Conservation (phyloP, 2,797 vertebrate species). For the Cryptoblepharus egeriae region DNA sequence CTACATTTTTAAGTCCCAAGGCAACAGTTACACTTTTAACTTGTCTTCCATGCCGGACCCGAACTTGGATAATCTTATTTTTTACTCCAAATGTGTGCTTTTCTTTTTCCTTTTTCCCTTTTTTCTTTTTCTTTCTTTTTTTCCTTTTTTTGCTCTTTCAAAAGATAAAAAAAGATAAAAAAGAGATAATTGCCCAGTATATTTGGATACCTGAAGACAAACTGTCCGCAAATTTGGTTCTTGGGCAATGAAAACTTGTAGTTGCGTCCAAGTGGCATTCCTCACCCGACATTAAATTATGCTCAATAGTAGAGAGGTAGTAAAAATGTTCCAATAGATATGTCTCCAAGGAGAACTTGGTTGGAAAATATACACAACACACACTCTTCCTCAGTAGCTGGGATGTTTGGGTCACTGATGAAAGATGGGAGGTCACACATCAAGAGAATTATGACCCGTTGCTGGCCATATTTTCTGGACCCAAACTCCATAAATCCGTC, state of each 20-base stretch:
- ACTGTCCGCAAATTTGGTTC: constrained; percentile 52
- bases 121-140: not conserved
- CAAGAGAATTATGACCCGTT: constrained; percentile 67
- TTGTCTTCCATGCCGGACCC: rapidly evolving
- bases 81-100: not conserved
- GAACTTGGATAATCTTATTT: constrained; percentile 28
- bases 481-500: constrained; percentile 72
- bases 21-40: constrained; percentile 56
- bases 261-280: constrained; percentile 61
- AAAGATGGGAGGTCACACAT: constrained; percentile 63
- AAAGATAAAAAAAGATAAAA: constrained; percentile 8
- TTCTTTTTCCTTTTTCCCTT: no score
- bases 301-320: constrained; percentile 66
- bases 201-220: constrained; percentile 51
- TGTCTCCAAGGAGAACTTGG: constrained; percentile 72
- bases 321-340: constrained; percentile 79
- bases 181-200: constrained; percentile 48
- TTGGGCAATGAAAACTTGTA: constrained; percentile 55
- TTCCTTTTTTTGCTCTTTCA: not conserved
- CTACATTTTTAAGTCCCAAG: constrained; percentile 60
- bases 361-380: constrained; percentile 31
- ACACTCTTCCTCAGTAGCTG: constrained; percentile 64
- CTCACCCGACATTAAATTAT: constrained; percentile 78
- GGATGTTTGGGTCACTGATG: constrained; percentile 69
- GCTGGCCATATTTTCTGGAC: constrained; percentile 65